Percentiles rank a stretch among this genome's conserved stretches.
These are phyloP conservation scores for Aleiodes alternator DNA, from an alignment of 2,888 invertebrate genomes.

Conservation along the genomic window DNA sequence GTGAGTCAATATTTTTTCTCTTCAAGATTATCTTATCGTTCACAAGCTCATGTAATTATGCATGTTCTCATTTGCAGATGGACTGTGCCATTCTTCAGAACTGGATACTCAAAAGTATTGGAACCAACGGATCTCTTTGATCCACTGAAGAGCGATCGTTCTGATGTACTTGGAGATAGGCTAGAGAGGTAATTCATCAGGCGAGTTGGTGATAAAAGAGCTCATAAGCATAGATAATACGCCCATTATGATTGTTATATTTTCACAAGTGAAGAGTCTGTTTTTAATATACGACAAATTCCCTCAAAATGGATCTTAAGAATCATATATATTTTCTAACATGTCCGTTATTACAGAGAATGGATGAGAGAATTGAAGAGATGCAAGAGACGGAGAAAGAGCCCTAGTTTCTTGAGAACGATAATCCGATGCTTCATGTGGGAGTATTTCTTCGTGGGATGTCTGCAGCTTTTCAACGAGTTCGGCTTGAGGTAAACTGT, in stretches of 20 bases:
- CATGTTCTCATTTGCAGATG: constrained; percentile 78
- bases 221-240: no score
- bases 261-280: no score
- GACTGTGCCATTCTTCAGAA: constrained; percentile 85
- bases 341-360: constrained; percentile 69
- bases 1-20: constrained; percentile 66
- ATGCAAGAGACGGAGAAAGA: constrained; percentile 62
- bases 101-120: constrained; percentile 84
- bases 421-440: constrained; percentile 75
- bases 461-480: constrained; percentile 75
- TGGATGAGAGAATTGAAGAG: constrained; percentile 76
- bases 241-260: no score
- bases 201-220: background rate
- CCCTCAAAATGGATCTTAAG: no score
- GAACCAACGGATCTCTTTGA: constrained; percentile 86
- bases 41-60: background rate
- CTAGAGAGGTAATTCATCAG: constrained; percentile 79
- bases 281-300: no score
- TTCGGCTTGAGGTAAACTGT: constrained; percentile 65
- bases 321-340: background rate
- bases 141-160: constrained; percentile 82
- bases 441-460: constrained; percentile 74
- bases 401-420: constrained; percentile 75
- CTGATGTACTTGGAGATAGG: constrained; percentile 82
- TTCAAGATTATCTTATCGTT: background rate